Evolutionary conservation across 2,797 vertebrate species (phyloP).

Genomic region (Eulemur albifrons): DNA sequence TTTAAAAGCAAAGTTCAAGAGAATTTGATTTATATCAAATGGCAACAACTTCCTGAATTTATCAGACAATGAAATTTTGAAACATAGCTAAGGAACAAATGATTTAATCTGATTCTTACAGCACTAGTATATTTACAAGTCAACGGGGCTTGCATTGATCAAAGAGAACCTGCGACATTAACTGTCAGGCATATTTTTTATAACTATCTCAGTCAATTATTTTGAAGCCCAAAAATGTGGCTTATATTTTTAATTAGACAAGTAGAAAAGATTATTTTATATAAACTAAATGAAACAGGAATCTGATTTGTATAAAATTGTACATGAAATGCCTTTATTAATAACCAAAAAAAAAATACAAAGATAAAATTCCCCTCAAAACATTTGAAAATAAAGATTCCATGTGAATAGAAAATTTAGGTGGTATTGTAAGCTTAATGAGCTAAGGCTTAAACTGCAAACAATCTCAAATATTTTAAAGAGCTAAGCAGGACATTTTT

Average conservation of each 20-base stretch:
- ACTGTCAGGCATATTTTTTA: neutral
- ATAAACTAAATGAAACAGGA: slow-evolving; percentile 10
- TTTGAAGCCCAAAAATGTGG: neutral
- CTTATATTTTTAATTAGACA: slow-evolving; percentile 27
- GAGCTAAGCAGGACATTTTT: neutral
- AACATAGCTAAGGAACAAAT: slow-evolving; percentile 7
- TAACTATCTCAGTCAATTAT: neutral
- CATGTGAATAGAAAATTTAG: neutral
- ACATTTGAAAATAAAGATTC: slow-evolving; percentile 37
- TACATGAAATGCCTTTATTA: neutral
- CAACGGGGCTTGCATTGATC: neutral
- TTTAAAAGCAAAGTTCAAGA: neutral
- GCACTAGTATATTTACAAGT: neutral
- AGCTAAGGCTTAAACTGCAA: neutral
- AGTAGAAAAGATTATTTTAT: slow-evolving; percentile 16
- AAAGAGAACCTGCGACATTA: neutral
- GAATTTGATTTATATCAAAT: slow-evolving; percentile 4
- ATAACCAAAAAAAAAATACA: fast-evolving
- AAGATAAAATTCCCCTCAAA: neutral
- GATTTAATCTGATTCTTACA: slow-evolving; percentile 32
- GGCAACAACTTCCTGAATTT: neutral
- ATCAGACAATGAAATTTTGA: neutral
- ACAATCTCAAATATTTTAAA: neutral
- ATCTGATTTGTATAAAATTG: neutral
- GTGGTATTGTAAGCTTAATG: neutral